Evolutionary conservation across 2,888 invertebrate genomes (phyloP).

Genomic region (Salpingus planirostris): DNA sequence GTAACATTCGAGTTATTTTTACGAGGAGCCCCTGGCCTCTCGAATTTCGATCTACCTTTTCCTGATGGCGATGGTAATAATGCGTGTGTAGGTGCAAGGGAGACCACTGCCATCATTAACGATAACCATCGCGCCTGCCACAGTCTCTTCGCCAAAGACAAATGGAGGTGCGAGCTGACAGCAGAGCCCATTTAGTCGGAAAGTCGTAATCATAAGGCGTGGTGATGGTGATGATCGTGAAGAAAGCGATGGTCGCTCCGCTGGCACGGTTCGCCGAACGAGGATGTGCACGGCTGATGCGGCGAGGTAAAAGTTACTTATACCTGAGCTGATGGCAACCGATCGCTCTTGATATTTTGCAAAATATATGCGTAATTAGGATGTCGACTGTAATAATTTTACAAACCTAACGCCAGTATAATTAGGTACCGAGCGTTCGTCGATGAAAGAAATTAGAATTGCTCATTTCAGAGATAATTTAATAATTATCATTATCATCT

Average conservation of each 20-base stretch:
- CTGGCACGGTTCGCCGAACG: constrained; percentile 34
- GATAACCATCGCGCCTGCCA: constrained; percentile 39
- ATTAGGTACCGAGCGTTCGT: no score
- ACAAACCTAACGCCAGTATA: no score
- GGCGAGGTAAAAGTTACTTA: no score
- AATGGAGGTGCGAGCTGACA: constrained; percentile 45
- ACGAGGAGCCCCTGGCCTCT: constrained; percentile 17
- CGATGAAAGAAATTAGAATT: no score
- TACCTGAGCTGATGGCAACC: no score
- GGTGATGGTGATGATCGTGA: no score
- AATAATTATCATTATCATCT: no score
- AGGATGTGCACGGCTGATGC: constrained; percentile 18
- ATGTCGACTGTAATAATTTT: no score
- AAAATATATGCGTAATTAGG: no score
- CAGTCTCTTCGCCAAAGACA: constrained; percentile 37
- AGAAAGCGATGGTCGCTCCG: constrained; percentile 13
- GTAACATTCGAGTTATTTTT: constrained; percentile 32
- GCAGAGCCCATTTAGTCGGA: constrained; percentile 44
- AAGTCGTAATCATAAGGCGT: constrained; percentile 47
- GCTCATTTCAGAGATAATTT: no score
- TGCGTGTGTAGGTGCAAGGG: constrained; percentile 26
- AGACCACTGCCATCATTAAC: constrained; percentile 35
- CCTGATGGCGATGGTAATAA: no score
- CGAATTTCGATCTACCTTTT: constrained; percentile 8
- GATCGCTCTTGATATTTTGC: no score